A percentile compares a stretch with the other conserved stretches of the same genome.
Evolutionary conservation across 2,113 vertebrate genomes (phyloP).

Genomic region (Hypocryptadius cinnamomeus): DNA sequence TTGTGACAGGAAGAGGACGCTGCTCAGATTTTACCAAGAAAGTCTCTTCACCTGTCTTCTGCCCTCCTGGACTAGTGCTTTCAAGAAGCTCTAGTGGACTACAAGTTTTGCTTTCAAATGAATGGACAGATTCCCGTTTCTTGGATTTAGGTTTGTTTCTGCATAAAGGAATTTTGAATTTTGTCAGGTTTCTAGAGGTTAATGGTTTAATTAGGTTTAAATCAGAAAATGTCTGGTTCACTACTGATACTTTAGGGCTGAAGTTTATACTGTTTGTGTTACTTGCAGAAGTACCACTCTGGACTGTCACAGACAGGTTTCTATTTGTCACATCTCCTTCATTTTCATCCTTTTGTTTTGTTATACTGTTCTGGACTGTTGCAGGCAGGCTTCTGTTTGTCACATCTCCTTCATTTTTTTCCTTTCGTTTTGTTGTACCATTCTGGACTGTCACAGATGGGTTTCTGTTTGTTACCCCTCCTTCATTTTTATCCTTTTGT

Average conservation of each 20-base stretch:
- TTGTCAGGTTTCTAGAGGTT: conserved; percentile 29
- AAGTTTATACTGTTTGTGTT: neutral
- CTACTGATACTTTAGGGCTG: neutral
- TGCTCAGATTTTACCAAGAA: neutral
- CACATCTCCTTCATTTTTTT: neutral
- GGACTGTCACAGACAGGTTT: neutral
- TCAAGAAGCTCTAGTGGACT: conserved; percentile 49
- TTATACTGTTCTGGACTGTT: neutral
- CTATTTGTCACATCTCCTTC: neutral
- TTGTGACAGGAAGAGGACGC: neutral
- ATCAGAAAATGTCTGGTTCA: conserved; percentile 17
- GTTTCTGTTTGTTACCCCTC: neutral
- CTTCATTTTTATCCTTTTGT: neutral
- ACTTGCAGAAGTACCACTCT: neutral
- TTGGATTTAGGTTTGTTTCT: conserved; percentile 49
- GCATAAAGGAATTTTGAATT: conserved; percentile 72
- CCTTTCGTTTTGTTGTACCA: neutral
- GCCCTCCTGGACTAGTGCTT: neutral
- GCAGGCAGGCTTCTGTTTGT: neutral
- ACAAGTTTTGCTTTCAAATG: conserved; percentile 35
- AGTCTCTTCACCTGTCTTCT: neutral
- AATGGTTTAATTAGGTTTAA: conserved; percentile 33
- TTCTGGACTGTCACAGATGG: neutral
- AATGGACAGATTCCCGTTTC: neutral
- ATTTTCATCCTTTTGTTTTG: neutral